Evolutionary conservation across 2,797 vertebrate genomes (phyloP), one percentile per base, ranked within the genome.

Genomic region (Trachurus trachurus): DNA sequence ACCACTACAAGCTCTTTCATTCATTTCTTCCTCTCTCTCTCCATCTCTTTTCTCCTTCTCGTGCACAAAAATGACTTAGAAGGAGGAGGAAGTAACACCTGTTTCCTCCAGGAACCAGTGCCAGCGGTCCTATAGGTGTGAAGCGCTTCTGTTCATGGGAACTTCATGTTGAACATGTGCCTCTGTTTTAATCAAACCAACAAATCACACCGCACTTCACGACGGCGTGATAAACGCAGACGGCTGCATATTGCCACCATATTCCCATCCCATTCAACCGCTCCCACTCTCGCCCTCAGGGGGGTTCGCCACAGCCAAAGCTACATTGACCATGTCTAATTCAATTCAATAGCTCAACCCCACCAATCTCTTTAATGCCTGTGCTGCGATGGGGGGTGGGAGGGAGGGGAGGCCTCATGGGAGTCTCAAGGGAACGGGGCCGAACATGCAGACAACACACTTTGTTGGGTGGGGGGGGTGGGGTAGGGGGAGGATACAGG

Each of bases 241-340:
- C n/a, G 6, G 73, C 49, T 45, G 67, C 87, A 87, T 82, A 83
- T 84, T 81, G 88, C 78, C 78, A 88, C 81, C 87, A 83, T 88
- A 83, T 88, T 89, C 75, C 72, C 72, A 44, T 82, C 61, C 83
- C 34, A 77, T 89, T 88, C 80, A 87, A 1, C 9, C 22, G 1
- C 39, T 57, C 76, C 73, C 79, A 54, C 85, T 89, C 81, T 84
- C 92, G 90, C 91, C 77, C 84, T 71, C 71, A 16, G 77, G 86
- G 77, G 26, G 26, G 26, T 84, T 90, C 74, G 89, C 93, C 87
- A 82, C 89, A 45, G 93, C 93, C 90, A 93, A 91, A 90, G 95
- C 93, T 93, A 94, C 87, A 95, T 89, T 96, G 94, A 93, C 95
- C 94, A 85, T 95, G 94, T 95, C 95, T 93, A 96, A 96, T 96